These are phyloP conservation scores for Anarrhichthys ocellatus DNA, from an alignment of 2,113 vertebrate genomes.

Conservation along the genomic window DNA sequence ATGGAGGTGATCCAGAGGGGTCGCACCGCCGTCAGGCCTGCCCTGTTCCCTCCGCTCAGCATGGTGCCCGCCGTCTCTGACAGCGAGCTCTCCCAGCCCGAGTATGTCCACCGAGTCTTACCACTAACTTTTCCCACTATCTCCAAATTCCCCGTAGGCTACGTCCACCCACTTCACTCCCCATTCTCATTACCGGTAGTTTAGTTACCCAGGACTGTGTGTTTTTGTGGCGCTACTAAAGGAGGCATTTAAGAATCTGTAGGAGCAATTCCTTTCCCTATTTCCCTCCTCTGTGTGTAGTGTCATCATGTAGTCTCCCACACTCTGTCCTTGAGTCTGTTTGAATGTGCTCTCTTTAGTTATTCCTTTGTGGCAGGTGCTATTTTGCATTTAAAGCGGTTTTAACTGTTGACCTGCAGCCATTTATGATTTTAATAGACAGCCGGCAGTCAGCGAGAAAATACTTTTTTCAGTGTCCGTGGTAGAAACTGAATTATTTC, in stretches of 20 bases:
- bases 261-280: background rate
- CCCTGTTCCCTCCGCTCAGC: constrained; percentile 82
- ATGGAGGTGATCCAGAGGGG: constrained; percentile 91
- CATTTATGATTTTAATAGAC: background rate
- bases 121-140: constrained; percentile 24
- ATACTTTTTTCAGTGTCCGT: background rate
- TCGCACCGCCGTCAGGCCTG: constrained; percentile 84
- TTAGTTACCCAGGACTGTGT: background rate
- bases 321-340: background rate
- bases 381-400: background rate
- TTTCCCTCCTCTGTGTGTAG: background rate
- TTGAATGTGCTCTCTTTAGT: background rate
- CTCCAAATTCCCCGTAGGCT: background rate
- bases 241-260: constrained; percentile 1
- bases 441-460: background rate
- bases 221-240: background rate
- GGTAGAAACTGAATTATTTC: background rate
- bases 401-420: background rate
- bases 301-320: background rate
- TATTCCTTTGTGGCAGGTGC: too few relatives aligned
- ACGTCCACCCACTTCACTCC: background rate
- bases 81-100: constrained; percentile 87
- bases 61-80: constrained; percentile 88
- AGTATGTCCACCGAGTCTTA: constrained; percentile 82
- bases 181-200: constrained; percentile 13